Evolutionary conservation across 2,888 invertebrate species (phyloP).

Genomic region (Pandemis cinnamomeana): DNA sequence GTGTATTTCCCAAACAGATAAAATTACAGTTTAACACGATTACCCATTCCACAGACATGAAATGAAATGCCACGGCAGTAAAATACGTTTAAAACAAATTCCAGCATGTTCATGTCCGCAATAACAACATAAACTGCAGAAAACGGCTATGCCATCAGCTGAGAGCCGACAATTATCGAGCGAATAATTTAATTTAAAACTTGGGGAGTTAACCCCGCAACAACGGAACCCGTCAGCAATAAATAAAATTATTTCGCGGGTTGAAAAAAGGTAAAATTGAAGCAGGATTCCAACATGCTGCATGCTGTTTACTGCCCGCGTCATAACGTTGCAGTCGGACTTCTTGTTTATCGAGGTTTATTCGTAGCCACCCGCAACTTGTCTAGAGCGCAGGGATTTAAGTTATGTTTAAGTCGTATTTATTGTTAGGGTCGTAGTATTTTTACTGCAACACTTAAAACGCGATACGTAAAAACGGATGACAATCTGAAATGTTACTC

Average conservation of each 20-base stretch:
- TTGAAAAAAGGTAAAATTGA: conserved; percentile 48
- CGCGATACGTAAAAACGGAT: background rate
- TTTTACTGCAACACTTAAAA: background rate
- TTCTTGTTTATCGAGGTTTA: conserved; percentile 42
- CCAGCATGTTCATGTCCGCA: conserved; percentile 8
- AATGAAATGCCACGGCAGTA: conserved; percentile 14
- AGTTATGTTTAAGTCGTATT: background rate
- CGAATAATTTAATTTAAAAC: conserved; percentile 79
- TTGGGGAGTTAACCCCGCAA: conserved; percentile 61
- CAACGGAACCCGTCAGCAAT: conserved; percentile 65
- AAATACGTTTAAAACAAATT: conserved; percentile 4
- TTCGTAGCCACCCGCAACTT: conserved; percentile 29
- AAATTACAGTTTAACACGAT: conserved; percentile 19
- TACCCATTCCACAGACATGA: conserved; percentile 8
- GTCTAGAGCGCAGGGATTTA: conserved; percentile 15
- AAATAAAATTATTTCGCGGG: conserved; percentile 75
- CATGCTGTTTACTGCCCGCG: conserved; percentile 43
- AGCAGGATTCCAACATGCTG: conserved; percentile 25
- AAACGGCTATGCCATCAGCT: conserved; percentile 27
- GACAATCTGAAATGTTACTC: background rate
- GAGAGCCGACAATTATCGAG: conserved; percentile 65
- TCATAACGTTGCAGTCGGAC: conserved; percentile 42
- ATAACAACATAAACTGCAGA: conserved; percentile 16
- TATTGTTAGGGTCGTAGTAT: background rate
- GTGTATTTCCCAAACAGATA: conserved; percentile 6